A percentile compares a stretch with the other conserved stretches of the same genome.
Evolutionary conservation across 2,113 vertebrate species (phyloP).

Genomic region (Takifugu bimaculatus): DNA sequence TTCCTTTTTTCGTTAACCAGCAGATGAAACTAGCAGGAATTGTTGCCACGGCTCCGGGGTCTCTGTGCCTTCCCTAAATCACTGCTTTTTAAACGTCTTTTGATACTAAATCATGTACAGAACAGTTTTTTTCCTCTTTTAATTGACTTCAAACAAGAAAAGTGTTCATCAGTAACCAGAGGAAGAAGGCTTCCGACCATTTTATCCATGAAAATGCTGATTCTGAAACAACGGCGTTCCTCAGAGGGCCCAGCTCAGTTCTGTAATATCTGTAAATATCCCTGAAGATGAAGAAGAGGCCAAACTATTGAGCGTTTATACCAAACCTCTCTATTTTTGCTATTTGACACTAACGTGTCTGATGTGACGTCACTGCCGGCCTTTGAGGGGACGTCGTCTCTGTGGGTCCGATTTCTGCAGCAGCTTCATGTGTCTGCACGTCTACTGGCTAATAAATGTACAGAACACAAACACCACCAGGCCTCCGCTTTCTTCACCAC

Average conservation of each 20-base stretch:
- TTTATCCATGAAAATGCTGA: too few species aligned
- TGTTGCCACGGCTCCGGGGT: slow-evolving; percentile 38
- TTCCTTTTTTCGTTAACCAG: background rate
- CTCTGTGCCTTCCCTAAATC: slow-evolving; percentile 87
- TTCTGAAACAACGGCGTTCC: too few species aligned
- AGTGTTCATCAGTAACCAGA: background rate
- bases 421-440: slow-evolving; percentile 42
- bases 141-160: background rate
- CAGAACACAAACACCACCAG: background rate
- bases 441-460: slow-evolving; percentile 2
- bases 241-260: too few species aligned
- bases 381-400: slow-evolving; percentile 53
- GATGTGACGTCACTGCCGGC: slow-evolving; percentile 71
- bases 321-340: slow-evolving; percentile 97
- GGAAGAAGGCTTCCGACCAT: background rate
- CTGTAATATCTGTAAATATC: slow-evolving; percentile 47
- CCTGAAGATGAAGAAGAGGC: slow-evolving; percentile 77
- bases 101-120: slow-evolving; percentile 29
- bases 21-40: background rate
- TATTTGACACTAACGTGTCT: slow-evolving; percentile 88
- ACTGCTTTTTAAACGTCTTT: slow-evolving; percentile 75
- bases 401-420: slow-evolving; percentile 44
- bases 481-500: background rate
- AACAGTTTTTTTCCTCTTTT: background rate
- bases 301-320: slow-evolving; percentile 93